Evolutionary conservation across 2,888 invertebrate genomes (phyloP), one percentile per base, ranked within the genome.

Genomic region (Meteorus colon): DNA sequence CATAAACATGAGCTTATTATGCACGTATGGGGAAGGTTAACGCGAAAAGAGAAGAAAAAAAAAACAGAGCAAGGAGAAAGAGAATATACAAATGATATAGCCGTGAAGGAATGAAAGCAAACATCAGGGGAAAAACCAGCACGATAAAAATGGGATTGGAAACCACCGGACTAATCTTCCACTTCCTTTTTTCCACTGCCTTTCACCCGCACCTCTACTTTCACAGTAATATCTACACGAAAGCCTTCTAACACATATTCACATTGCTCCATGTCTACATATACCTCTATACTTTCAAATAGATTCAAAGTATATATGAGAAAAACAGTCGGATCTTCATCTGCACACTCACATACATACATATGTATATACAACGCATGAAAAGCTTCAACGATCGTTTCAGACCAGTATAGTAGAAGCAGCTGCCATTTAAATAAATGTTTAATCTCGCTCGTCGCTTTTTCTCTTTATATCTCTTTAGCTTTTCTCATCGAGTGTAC

Each of bases 61-160:
- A 34, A 76, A 79, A 76, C 77, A 82, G 73, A 74, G 66, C 60
- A 77, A 70, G 59, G 78, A 74, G 78, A 75, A 73, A 75, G 73
- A 59, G 51, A 66, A 73, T 71, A 71, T 71, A 59, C 19, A 63
- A 45, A 48, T 72, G 55, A 55, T 55, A 55, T 55, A 55, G 31
- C 72, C 62, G 51, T 63, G 62, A 63, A 63, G 63, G 48, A 63
- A 41, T 37, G 41, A 41, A 62, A 63, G 51, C 48, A 79, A 63
- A 70, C 77, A 73, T 63, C 66, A 37, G 63, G 63, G 71, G 75
- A 68, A 60, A 75, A 75, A 41, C 74, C 51, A 24, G 63, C 72
- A 82, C 88, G 86, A 87, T 88, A 88, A 89, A 89, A 89, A 89
- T 88, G 88, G 87, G 88, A 89, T 88, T 89, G 89, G 86, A 88